Evolutionary conservation across 2,113 vertebrate species (phyloP).

Genomic region (Chaetura pelagica): DNA sequence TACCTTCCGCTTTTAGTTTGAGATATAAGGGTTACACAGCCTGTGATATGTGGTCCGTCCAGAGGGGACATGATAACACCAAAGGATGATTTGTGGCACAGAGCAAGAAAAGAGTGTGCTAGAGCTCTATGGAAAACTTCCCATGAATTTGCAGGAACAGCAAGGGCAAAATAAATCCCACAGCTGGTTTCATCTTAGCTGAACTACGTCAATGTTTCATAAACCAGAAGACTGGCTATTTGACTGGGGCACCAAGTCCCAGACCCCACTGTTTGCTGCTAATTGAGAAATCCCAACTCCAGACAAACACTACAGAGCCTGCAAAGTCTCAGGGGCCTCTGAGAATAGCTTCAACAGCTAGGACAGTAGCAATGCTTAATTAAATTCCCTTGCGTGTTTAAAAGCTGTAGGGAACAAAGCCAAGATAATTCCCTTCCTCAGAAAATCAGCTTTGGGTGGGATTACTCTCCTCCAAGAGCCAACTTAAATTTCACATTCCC

Average conservation of each 20-base stretch:
- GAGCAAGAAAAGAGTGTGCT: background rate
- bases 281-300: background rate
- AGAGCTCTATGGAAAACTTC: background rate
- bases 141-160: background rate
- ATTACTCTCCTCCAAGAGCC: slow-evolving; percentile 13
- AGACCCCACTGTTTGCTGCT: background rate
- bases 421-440: slow-evolving; percentile 27
- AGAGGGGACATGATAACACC: background rate
- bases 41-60: background rate
- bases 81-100: background rate
- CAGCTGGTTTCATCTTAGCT: background rate
- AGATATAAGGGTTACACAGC: background rate
- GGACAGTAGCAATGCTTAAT: slow-evolving; percentile 5
- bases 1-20: background rate
- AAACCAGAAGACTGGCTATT: background rate
- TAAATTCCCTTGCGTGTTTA: background rate
- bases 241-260: background rate
- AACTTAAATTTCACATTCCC: background rate
- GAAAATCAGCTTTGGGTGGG: slow-evolving; percentile 22
- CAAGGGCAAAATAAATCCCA: background rate
- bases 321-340: background rate
- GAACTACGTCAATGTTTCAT: background rate
- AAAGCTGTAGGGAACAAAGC: background rate
- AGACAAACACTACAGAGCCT: background rate
- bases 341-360: slow-evolving; percentile 12